Conservation (phyloP, 2,113 vertebrate genomes). For the Myiagra hebetior region DNA sequence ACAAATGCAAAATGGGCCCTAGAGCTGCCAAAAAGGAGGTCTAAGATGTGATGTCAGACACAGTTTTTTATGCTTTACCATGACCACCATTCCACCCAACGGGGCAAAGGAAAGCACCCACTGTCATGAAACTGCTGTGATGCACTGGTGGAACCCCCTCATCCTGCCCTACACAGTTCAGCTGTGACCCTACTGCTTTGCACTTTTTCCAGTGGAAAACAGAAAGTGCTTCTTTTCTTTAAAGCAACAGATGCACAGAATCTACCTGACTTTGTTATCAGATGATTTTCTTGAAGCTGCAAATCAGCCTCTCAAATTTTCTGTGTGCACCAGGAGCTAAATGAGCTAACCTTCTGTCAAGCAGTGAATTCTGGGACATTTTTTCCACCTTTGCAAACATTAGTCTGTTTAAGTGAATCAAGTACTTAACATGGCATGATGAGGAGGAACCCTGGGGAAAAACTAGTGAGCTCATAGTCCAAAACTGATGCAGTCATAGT, state of each 20-base stretch:
- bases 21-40: background rate
- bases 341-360: constrained; percentile 46
- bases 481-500: constrained; percentile 59
- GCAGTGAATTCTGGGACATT: constrained; percentile 51
- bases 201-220: background rate
- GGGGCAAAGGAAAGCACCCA: background rate
- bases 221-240: background rate
- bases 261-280: background rate
- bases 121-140: background rate
- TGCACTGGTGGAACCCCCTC: background rate
- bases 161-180: background rate
- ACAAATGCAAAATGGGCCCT: background rate
- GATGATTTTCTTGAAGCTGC: background rate
- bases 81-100: background rate
- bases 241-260: background rate
- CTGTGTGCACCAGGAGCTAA: constrained; percentile 22
- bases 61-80: background rate
- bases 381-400: constrained; percentile 58
- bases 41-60: background rate
- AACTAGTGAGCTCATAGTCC: constrained; percentile 66
- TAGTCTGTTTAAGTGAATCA: constrained; percentile 59
- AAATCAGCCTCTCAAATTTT: background rate
- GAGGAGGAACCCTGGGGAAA: constrained; percentile 53
- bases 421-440: constrained; percentile 65
- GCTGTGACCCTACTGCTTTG: background rate